A percentile compares a stretch with the other conserved stretches of the same genome.
Conservation (phyloP, 2,888 invertebrate genomes). For the Rhagonycha fulva region DNA sequence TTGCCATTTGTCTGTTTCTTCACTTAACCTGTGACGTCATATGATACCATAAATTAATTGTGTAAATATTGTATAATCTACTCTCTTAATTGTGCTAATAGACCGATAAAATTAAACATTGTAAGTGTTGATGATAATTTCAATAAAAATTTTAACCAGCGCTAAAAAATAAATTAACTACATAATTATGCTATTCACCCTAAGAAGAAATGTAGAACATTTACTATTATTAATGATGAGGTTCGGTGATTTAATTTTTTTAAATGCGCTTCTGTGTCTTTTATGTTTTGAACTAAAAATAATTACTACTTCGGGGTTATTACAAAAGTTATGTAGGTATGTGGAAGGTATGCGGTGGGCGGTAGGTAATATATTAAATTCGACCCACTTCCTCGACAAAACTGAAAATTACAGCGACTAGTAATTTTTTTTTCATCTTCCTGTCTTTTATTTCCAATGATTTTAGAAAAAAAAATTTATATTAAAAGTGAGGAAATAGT, state of each 20-base stretch:
- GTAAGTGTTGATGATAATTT: background rate
- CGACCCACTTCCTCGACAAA: too few relatives aligned
- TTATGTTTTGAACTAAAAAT: too few relatives aligned
- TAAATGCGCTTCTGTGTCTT: background rate
- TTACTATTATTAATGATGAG: background rate
- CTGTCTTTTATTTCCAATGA: background rate
- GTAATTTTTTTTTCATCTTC: too few relatives aligned
- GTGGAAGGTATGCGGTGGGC: too few relatives aligned
- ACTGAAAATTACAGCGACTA: too few relatives aligned
- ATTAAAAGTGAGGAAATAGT: too few relatives aligned
- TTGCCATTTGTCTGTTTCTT: constrained; percentile 11
- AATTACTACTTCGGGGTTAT: too few relatives aligned
- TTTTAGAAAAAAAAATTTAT: too few relatives aligned
- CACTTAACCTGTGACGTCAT: constrained; percentile 24
- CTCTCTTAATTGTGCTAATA: constrained; percentile 6
- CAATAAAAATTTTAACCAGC: background rate
- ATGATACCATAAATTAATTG: constrained; percentile 2
- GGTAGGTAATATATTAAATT: too few relatives aligned
- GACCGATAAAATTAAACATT: constrained; percentile 1
- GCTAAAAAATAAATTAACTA: background rate
- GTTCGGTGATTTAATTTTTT: background rate
- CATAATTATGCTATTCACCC: background rate
- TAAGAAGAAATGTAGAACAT: background rate
- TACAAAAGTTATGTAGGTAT: too few relatives aligned
- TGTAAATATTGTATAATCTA: background rate